Evolutionary conservation across 1,140 invertebrate genomes (phyloP).

Genomic region (Choristoneura fumiferana): DNA sequence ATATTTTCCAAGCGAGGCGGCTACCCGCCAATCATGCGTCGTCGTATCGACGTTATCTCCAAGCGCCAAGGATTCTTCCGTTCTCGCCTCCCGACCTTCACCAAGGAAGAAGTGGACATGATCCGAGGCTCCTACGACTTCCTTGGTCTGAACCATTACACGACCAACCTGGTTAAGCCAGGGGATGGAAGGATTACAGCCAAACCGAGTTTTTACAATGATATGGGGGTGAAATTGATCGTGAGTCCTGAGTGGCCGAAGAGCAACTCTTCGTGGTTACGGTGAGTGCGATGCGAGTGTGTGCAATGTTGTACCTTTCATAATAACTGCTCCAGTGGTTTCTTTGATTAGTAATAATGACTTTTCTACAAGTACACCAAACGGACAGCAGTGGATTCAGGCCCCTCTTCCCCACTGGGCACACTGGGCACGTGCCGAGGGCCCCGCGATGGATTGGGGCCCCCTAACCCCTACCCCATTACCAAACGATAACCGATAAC

Average conservation of each 20-base stretch:
- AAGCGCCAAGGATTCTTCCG: conserved; percentile 68
- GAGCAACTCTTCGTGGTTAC: conserved; percentile 71
- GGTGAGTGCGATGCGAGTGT: conserved; percentile 51
- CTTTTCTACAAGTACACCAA: too few species aligned
- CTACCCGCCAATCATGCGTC: conserved; percentile 81
- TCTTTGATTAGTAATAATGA: too few species aligned
- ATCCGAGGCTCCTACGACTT: conserved; percentile 79
- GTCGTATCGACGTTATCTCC: conserved; percentile 77
- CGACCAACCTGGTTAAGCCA: conserved; percentile 52
- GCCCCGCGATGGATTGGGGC: too few species aligned
- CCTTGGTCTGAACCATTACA: conserved; percentile 81
- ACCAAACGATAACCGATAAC: too few species aligned
- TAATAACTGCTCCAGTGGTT: too few species aligned
- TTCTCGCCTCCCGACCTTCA: conserved; percentile 78
- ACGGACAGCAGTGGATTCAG: too few species aligned
- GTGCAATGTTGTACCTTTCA: too few species aligned
- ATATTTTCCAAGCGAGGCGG: conserved; percentile 80
- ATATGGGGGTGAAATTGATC: conserved; percentile 48
- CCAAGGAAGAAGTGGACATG: conserved; percentile 56
- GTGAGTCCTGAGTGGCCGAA: conserved; percentile 68
- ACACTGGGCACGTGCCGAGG: too few species aligned
- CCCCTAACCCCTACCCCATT: too few species aligned
- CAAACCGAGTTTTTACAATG: conserved; percentile 53
- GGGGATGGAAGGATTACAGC: conserved; percentile 29
- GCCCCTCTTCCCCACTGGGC: too few species aligned